Conservation (phyloP, 2,113 vertebrate genomes). For the Sylvietta virens region DNA sequence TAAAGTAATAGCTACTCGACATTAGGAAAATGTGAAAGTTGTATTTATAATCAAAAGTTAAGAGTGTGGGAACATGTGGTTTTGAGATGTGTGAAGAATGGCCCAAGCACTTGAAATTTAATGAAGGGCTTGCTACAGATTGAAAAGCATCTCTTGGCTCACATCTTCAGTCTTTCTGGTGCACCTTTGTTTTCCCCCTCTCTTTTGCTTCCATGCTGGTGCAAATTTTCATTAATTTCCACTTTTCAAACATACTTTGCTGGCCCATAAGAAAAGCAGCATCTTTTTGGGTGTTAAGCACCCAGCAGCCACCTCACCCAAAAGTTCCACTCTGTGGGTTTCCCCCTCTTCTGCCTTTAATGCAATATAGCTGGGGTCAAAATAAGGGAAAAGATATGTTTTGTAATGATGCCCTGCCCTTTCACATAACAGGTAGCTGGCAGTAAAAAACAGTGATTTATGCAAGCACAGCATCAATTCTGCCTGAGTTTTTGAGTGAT, state of each 20-base stretch:
- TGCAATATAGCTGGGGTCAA: neutral
- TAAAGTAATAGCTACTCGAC: neutral
- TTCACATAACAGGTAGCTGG: neutral
- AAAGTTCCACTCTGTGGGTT: neutral
- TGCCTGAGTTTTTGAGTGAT: neutral
- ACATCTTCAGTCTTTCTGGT: neutral
- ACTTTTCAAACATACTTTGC: neutral
- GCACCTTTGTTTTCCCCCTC: neutral
- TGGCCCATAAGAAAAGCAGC: neutral
- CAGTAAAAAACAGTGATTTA: neutral
- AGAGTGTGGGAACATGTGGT: neutral
- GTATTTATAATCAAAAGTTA: neutral
- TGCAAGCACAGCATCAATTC: neutral
- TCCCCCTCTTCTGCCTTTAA: neutral
- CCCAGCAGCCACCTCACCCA: rapidly evolving
- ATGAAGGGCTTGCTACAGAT: neutral
- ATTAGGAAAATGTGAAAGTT: neutral
- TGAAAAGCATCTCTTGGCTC: neutral
- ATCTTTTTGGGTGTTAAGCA: neutral
- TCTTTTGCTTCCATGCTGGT: neutral
- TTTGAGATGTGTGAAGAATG: neutral
- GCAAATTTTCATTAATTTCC: neutral
- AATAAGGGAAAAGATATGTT: neutral
- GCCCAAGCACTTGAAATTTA: neutral
- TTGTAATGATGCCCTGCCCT: neutral